Evolutionary conservation across 2,888 invertebrate genomes (phyloP).

Genomic region (Zhuqinia jingwanae): DNA sequence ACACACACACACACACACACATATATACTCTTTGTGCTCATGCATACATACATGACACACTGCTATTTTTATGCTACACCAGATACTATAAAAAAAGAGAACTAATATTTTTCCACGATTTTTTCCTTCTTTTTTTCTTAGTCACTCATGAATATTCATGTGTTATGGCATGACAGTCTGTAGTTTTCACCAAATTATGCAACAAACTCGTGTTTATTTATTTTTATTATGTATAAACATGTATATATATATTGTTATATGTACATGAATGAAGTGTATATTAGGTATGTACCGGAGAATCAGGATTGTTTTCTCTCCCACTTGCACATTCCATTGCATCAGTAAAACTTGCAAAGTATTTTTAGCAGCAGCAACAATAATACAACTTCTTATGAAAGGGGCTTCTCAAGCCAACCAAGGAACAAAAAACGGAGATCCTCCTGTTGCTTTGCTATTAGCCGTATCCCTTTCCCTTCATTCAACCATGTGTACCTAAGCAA

Average conservation of each 20-base stretch:
- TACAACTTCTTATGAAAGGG: not conserved
- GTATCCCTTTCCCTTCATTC: not conserved
- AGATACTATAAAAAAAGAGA: too few species aligned
- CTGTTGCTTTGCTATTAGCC: constrained; percentile 51
- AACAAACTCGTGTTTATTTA: constrained; percentile 7
- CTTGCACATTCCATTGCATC: constrained; percentile 1
- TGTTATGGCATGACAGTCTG: not conserved
- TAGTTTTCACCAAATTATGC: constrained; percentile 31
- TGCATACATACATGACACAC: too few species aligned
- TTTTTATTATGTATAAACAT: not conserved
- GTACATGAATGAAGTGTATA: not conserved
- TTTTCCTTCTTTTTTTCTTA: constrained; percentile 33
- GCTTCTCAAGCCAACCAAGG: not conserved
- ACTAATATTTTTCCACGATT: not conserved
- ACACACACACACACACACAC: too few species aligned
- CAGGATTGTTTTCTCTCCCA: not conserved
- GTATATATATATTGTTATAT: not conserved
- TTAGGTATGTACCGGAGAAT: not conserved
- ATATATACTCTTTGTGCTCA: too few species aligned
- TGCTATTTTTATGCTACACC: too few species aligned
- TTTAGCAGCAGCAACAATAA: not conserved
- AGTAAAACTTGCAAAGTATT: not conserved
- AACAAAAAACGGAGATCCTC: constrained; percentile 32
- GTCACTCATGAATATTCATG: constrained; percentile 57
- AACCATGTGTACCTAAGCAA: not conserved